Base-by-base conservation (phyloP, 1,140 invertebrate species). In the Cardiocondyla obscurior region DNA sequence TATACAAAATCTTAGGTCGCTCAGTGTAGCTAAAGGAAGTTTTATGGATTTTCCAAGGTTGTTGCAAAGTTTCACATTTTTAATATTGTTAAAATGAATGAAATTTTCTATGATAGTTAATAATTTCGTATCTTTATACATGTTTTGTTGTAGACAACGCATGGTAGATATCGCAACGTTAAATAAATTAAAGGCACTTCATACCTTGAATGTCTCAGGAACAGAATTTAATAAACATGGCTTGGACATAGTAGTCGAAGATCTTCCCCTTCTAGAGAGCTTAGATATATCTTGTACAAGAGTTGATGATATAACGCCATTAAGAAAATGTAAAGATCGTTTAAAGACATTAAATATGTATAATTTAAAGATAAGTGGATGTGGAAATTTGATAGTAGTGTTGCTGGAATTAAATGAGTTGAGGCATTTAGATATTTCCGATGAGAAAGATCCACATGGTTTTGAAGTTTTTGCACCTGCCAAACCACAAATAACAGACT, bases 211-310 rank as follows among this genome's bases (percentile, higher is more conserved):
- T 93, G 95, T 97, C 1, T 96, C 96, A 81, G 94, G 95, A 84
- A 97, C 96, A 46, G 96, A 97, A 90, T 96, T 97, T 84, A 96
- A 96, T 91, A 95, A 95, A 79, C 95, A 96, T 87, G 95, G 95
- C 8, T 94, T 97, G 72, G 95, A 96, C 87, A 96, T 97, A 82
- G 94, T 97, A 74, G 95, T 96, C 74, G 95, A 96, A 89, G 96
- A 97, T 94, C 94, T 97, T 67, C 96, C 95, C 28, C 91, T 94
- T 76, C 92, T 97, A 60, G 96, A 97, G 90, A 95, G 92, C 88
- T 90, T 97, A 44, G 96, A 97, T 90, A 96, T 97, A 84, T 97
- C 97, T 42, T 94, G 95, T 74, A 97, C 96, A 33, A 92, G 94
- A 83, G 95, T 97, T 22, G 95, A 95, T 85, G 96, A 97, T 92